These are phyloP conservation scores for Hetaerina americana DNA, from an alignment of 1,140 invertebrate genomes.

Conservation along the genomic window DNA sequence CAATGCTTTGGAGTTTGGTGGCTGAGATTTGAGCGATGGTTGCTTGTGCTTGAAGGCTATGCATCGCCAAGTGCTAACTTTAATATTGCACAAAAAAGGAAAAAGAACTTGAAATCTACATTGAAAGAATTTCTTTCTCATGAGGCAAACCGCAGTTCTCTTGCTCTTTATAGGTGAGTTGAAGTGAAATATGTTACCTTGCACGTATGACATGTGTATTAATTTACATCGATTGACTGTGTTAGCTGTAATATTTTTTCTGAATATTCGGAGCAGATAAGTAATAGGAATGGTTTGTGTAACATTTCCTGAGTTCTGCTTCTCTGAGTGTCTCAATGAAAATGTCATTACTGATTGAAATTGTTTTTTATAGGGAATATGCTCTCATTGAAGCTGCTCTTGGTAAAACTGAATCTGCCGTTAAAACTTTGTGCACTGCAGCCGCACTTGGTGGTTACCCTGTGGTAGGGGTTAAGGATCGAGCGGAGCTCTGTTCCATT, in stretches of 20 bases:
- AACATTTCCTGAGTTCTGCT: no score
- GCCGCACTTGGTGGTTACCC: neutral
- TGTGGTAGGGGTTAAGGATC: slow-evolving; percentile 16
- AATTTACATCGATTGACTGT: no score
- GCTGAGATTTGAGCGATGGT: slow-evolving; percentile 42
- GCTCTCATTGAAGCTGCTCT: slow-evolving; percentile 45
- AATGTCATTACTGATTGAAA: neutral
- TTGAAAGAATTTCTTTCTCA: slow-evolving; percentile 41
- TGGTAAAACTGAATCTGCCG: slow-evolving; percentile 27
- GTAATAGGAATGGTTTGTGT: no score
- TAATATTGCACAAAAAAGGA: slow-evolving; percentile 26
- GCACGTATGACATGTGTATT: neutral
- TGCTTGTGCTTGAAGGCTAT: slow-evolving; percentile 34
- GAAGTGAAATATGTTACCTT: neutral
- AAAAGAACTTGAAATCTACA: slow-evolving; percentile 33
- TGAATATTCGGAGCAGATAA: no score
- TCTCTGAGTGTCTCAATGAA: no score
- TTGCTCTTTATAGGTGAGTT: slow-evolving; percentile 32
- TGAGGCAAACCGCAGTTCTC: slow-evolving; percentile 37
- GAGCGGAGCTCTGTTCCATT: slow-evolving; percentile 26
- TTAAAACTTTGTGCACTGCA: slow-evolving; percentile 8
- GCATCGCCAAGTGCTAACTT: slow-evolving; percentile 18
- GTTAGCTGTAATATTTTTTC: no score
- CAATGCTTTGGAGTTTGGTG: slow-evolving; percentile 40
- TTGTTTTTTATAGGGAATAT: slow-evolving; percentile 31